phyloP scores from a whole-genome alignment of 2,113 vertebrate genomes.

The Eleginops maclovinus region DNA sequence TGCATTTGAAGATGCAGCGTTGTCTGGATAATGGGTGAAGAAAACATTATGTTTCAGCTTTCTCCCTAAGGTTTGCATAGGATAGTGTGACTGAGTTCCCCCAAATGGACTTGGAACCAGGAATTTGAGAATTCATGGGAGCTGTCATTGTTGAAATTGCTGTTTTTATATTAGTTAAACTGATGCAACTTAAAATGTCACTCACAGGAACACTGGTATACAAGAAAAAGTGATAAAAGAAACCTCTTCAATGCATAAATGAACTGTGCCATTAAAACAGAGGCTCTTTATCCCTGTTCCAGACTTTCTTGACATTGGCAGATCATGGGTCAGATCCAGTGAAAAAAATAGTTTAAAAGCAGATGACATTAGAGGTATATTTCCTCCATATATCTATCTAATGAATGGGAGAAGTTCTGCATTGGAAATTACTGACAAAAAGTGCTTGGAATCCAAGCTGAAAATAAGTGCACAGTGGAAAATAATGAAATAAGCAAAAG shows the following conservation, averaged over 20 bases:
- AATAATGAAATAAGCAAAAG: constrained; percentile 40
- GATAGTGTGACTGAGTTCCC: background rate
- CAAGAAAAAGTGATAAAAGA: constrained; percentile 1
- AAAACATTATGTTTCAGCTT: background rate
- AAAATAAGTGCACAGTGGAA: constrained; percentile 21
- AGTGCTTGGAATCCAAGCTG: constrained; percentile 24
- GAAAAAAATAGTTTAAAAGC: background rate
- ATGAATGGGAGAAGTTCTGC: constrained; percentile 9
- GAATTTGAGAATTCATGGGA: constrained; percentile 10
- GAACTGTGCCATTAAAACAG: background rate
- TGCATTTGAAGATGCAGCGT: constrained; percentile 14
- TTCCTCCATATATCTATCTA: constrained; percentile 14
- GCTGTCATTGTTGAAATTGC: constrained; percentile 26
- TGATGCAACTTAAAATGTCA: constrained; percentile 14
- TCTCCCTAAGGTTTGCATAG: background rate
- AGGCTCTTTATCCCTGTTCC: constrained; percentile 5
- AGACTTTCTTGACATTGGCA: constrained; percentile 15
- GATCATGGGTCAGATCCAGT: background rate
- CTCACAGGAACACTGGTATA: background rate
- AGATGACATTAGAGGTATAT: background rate
- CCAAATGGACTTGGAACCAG: background rate
- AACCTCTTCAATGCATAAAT: background rate
- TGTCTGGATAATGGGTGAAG: background rate
- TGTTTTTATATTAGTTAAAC: constrained; percentile 17
- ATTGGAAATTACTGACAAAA: constrained; percentile 9